Evolutionary conservation across 2,888 invertebrate species (phyloP), one percentile per base, ranked within the genome.

Genomic region (Lymantria dispar): DNA sequence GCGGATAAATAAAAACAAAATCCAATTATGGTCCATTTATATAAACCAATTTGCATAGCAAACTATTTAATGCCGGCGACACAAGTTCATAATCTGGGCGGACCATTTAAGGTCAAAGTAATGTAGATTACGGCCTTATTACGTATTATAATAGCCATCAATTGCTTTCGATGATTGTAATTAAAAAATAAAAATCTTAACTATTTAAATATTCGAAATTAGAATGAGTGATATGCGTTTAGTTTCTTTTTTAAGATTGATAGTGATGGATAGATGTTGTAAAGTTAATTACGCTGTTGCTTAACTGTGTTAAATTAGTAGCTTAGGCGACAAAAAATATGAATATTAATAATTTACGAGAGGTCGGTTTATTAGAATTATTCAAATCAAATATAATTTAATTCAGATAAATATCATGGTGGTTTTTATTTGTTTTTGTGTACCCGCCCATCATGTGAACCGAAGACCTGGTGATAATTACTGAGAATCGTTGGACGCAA

Each of bases 31-130:
- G 52, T 53, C 65, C 67, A 62, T 68, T 74, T 72, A 72, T 68
- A 65, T 68, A 68, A 71, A 68, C 57, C 69, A 73, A 78, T 78
- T 77, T 78, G 72, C 78, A 76, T 76, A 65, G 73, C 68, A 68
- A 76, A 68, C 54, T 52, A 58, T 63, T 52, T 50, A 51, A 47
- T n/a, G 58, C 53, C 62, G 62, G 64, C 64, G 67, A 66, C 67
- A 68, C 54, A 30, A 40, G 45, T 53, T 60, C 51, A 54, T 62
- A 58, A 68, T 62, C 59, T 53, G 56, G 47, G 44, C 48, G 40
- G 62, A 45, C 53, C 52, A 50, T 60, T 66, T 58, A 54, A 48
- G 45, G 47, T 48, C 22, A 47, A 52, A 44, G 53, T 62, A 47
- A 53, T 54, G 47, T 54, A 48, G 43, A 33, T 42, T 36, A 29